Conservation (phyloP, 1,140 invertebrate species). For the Riptortus pedestris region DNA sequence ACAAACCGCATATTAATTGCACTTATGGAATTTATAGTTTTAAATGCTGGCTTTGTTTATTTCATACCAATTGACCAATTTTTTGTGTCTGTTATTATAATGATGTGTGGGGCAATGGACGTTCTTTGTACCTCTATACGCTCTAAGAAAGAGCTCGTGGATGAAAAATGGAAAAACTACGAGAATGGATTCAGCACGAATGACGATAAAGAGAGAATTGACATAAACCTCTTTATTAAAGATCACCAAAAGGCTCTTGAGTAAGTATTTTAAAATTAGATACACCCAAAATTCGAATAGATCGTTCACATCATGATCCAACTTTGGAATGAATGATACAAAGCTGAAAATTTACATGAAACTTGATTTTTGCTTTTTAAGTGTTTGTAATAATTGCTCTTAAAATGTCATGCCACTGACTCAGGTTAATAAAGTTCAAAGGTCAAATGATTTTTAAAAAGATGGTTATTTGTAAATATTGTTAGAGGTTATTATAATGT, state of each 20-base stretch:
- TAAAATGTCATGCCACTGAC: too few relatives aligned
- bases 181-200: neutral
- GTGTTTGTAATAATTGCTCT: too few relatives aligned
- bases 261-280: neutral
- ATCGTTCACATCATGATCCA: too few relatives aligned
- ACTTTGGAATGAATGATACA: too few relatives aligned
- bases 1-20: neutral
- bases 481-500: too few relatives aligned
- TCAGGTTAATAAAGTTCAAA: too few relatives aligned
- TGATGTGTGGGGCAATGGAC: neutral
- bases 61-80: constrained; percentile 5
- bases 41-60: neutral
- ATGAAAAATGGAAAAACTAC: neutral
- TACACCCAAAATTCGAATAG: too few relatives aligned
- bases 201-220: neutral
- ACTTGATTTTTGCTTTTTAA: too few relatives aligned
- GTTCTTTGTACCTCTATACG: neutral
- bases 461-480: too few relatives aligned
- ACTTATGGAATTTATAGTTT: neutral
- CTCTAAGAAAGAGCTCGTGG: neutral
- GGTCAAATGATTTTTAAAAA: too few relatives aligned
- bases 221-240: neutral
- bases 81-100: neutral
- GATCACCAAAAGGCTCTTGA: neutral
- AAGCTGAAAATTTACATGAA: too few relatives aligned